Conservation (phyloP, 64 coral and sea anemone species). For the Stylophora pistillata region DNA sequence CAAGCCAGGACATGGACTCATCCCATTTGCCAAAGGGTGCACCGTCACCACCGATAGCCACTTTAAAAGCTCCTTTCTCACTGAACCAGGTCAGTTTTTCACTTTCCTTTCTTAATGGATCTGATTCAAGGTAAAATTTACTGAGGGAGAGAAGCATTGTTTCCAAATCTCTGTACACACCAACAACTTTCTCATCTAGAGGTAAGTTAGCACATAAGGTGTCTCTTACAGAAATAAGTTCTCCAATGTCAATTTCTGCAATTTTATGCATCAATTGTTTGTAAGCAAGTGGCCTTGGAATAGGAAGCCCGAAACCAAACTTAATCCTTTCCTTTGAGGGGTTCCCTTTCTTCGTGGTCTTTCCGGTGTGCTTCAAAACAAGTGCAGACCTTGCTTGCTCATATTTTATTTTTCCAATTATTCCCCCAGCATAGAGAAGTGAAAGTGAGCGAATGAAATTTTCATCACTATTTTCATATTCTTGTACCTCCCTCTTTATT, state of each 20-base stretch:
- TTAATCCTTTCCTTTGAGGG: slow-evolving; percentile 17
- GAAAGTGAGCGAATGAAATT: slow-evolving; percentile 68
- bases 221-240: slow-evolving; percentile 48
- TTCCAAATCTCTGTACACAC: slow-evolving; percentile 64
- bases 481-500: slow-evolving; percentile 46
- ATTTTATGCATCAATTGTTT: slow-evolving; percentile 36
- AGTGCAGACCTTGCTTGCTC: slow-evolving; percentile 41
- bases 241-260: slow-evolving; percentile 51
- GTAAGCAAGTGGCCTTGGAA: slow-evolving; percentile 49
- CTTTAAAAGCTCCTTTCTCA: slow-evolving; percentile 28
- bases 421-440: slow-evolving; percentile 62
- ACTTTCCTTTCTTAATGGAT: not conserved
- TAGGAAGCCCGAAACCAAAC: slow-evolving; percentile 55
- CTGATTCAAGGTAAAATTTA: slow-evolving; percentile 59
- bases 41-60: not conserved
- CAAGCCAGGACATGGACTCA: not conserved
- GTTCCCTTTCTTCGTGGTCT: slow-evolving; percentile 54
- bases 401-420: slow-evolving; percentile 70
- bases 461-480: slow-evolving; percentile 61
- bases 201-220: slow-evolving; percentile 42
- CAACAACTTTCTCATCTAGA: slow-evolving; percentile 48
- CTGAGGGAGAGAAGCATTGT: slow-evolving; percentile 39
- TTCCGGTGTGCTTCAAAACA: slow-evolving; percentile 37
- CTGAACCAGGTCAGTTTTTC: slow-evolving; percentile 13
- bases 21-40: not conserved